Evolutionary conservation across 2,113 vertebrate species (phyloP).

Genomic region (Elephas maximus): DNA sequence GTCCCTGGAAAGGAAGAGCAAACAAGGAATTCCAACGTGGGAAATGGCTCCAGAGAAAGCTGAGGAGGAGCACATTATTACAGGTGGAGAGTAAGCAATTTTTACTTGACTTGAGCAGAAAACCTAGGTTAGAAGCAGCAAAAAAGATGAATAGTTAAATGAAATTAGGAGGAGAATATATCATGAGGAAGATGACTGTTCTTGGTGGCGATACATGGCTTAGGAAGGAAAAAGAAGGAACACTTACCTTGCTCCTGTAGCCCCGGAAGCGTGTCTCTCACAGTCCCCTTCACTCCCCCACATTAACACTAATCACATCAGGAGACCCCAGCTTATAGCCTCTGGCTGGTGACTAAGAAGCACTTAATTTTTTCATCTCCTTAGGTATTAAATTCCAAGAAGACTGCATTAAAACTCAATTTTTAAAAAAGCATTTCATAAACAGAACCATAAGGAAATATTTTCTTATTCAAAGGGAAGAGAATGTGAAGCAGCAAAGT

Average conservation of each 20-base stretch:
- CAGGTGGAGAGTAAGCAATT: too few relatives aligned
- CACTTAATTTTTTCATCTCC: background rate
- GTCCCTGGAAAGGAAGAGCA: too few relatives aligned
- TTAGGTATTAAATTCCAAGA: slow-evolving; percentile 31
- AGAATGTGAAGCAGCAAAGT: slow-evolving; percentile 41
- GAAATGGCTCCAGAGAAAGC: background rate
- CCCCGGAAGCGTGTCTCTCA: background rate
- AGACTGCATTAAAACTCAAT: background rate
- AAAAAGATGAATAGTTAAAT: background rate
- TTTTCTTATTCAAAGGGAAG: slow-evolving; percentile 56
- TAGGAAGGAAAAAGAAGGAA: background rate
- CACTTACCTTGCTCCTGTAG: background rate
- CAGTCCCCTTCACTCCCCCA: background rate
- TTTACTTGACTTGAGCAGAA: background rate
- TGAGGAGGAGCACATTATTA: background rate
- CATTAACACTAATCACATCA: background rate
- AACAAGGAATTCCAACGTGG: accelerated
- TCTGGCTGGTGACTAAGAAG: background rate
- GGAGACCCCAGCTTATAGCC: accelerated
- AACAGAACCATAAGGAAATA: background rate
- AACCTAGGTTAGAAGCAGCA: too few relatives aligned
- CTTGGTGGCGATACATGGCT: background rate
- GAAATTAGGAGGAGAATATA: background rate
- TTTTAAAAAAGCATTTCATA: background rate
- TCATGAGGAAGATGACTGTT: background rate